A percentile compares a stretch with the other conserved stretches of the same genome.
phyloP scores from a whole-genome alignment of 2,113 vertebrate species.

The Chaetorhynchus papuensis region DNA sequence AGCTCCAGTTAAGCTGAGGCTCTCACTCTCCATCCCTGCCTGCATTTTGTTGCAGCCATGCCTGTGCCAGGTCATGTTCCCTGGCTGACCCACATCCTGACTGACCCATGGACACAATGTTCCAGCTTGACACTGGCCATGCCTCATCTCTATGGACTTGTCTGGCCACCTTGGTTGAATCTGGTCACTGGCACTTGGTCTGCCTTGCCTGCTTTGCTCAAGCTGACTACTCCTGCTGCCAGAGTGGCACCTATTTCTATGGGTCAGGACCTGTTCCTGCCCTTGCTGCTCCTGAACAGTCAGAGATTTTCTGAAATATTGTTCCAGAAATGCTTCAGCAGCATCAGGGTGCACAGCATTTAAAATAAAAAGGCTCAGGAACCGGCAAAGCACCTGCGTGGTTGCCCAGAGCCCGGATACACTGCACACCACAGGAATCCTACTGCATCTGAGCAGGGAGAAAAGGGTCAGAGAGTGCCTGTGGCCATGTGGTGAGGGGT shows the following conservation, averaged over 20 bases:
- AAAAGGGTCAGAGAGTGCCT: not conserved
- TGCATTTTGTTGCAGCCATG: not conserved
- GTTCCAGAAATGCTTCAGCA: not conserved
- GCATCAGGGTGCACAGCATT: not conserved
- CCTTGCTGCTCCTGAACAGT: not conserved
- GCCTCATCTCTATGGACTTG: not conserved
- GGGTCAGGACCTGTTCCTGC: not conserved
- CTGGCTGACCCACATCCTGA: not conserved
- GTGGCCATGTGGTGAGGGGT: not conserved
- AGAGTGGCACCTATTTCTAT: not conserved
- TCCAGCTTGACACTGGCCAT: accelerated
- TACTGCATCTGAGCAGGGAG: not conserved
- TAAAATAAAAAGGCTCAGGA: not conserved
- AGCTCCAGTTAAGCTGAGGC: not conserved
- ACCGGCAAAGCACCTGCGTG: not conserved
- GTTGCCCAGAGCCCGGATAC: not conserved
- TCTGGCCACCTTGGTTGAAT: not conserved
- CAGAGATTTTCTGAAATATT: not conserved
- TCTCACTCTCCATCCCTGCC: not conserved
- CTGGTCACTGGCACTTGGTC: accelerated
- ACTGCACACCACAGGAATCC: not conserved
- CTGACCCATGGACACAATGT: not conserved
- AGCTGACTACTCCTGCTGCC: not conserved
- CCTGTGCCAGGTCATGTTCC: not conserved
- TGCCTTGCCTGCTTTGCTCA: not conserved